Evolutionary conservation across 2,888 invertebrate species (phyloP), one percentile per base, ranked within the genome.

Genomic region (Apoda limacodes): DNA sequence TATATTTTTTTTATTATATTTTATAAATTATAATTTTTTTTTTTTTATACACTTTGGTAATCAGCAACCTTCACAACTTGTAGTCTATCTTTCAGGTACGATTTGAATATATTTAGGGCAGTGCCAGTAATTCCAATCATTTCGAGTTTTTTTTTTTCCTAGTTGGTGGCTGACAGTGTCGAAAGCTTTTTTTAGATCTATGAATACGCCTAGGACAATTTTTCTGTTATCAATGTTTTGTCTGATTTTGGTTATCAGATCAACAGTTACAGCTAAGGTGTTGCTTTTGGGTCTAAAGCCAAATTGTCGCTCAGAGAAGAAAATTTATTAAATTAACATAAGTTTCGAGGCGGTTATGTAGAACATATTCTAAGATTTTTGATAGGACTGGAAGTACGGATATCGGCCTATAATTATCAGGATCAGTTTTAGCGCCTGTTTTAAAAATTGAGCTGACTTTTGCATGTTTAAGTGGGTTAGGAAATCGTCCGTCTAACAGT

Each of bases 41-140:
- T n/a, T n/a, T n/a, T n/a, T n/a, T n/a, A n/a, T n/a, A n/a, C 4
- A 29, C 41, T 42, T 9, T 12, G 5, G 9, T 15, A 5, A 3
- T 27, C 10, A 13, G 9, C 30, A 1, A 38, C 25, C 25, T 37
- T 36, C 2, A 37, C 38, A 2, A 36, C 11, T 28, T 41, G 38
- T 4, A 13, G 10, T 9, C 41, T 23, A 12, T 34, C 31, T 12
- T 6, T 15, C 3, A 38, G 22, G 10, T 41, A 38, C 2, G 38
- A 38, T 14, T 23, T 9, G 4, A 38, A 27, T 5, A 41, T 21
- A 1, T 27, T 15, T 9, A 30, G 12, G 1, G 39, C 32, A 6
- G 4, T 15, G 7, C 20, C 34, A 10, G 11, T 9, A 1, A 41
- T 19, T 5, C 41, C 41, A 2, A 36, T 21, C n/a, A 22, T 13